phyloP scores from a whole-genome alignment of 2,797 vertebrate species.

The Geotrypetes seraphini region DNA sequence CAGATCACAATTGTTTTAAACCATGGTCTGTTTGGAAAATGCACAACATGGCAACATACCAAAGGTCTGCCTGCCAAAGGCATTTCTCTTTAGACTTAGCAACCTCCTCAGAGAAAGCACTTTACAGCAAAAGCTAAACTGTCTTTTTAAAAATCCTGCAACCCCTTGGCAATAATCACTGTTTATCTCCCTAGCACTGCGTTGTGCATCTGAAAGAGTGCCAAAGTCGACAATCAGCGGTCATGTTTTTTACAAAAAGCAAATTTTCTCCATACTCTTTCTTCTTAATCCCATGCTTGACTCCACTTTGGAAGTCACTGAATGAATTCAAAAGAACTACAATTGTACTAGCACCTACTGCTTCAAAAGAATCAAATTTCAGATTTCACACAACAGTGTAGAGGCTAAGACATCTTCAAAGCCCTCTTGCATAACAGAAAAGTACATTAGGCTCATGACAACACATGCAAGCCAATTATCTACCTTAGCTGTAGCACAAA shows the following conservation, averaged over 20 bases:
- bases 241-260: constrained; percentile 12
- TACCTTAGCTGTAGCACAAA: too few species aligned
- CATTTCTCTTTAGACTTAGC: too few species aligned
- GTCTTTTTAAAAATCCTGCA: constrained; percentile 20
- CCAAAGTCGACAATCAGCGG: constrained; percentile 35
- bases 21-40: neutral
- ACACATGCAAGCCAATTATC: too few species aligned
- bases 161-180: constrained; percentile 34
- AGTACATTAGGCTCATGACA: too few species aligned
- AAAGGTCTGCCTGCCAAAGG: neutral
- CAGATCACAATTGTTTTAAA: neutral
- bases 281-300: constrained; percentile 29
- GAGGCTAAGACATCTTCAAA: constrained; percentile 58
- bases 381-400: constrained; percentile 47
- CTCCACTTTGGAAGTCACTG: constrained; percentile 45
- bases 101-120: constrained; percentile 19
- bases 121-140: constrained; percentile 11
- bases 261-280: constrained; percentile 4
- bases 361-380: constrained; percentile 51
- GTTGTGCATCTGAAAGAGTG: constrained; percentile 34
- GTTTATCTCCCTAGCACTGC: constrained; percentile 45
- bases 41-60: neutral
- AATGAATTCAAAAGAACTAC: constrained; percentile 59
- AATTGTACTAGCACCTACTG: constrained; percentile 45
- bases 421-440: constrained; percentile 38